phyloP scores from a whole-genome alignment of 2,888 invertebrate species.

The Hirtodrosophila cameraria region DNA sequence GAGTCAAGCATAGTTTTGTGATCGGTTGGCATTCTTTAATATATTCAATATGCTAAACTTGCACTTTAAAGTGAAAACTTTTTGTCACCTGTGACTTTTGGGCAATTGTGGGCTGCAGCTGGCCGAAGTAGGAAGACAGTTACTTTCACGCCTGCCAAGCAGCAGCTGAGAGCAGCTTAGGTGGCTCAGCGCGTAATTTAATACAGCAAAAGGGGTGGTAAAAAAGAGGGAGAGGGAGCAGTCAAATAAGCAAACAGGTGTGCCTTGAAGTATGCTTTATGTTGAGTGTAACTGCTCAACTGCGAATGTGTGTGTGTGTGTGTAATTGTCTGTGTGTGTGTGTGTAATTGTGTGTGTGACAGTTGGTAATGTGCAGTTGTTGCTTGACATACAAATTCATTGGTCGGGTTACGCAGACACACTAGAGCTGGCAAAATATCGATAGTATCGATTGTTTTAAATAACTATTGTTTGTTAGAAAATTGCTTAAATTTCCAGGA shows the following conservation, averaged over 20 bases:
- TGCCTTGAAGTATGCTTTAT: slow-evolving; percentile 62
- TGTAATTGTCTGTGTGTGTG: slow-evolving; percentile 1
- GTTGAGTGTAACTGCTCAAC: slow-evolving; percentile 40
- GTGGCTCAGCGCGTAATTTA: slow-evolving; percentile 71
- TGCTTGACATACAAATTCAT: slow-evolving; percentile 63
- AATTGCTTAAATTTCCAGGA: no score
- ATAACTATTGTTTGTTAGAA: no score
- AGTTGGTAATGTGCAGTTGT: slow-evolving; percentile 56
- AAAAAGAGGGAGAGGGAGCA: not conserved
- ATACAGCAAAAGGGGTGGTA: slow-evolving; percentile 41
- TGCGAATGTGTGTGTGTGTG: slow-evolving; percentile 1
- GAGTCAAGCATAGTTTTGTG: slow-evolving; percentile 3
- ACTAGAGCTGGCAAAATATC: no score
- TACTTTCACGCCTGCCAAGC: slow-evolving; percentile 18
- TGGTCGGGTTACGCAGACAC: slow-evolving; percentile 45
- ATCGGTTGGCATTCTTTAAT: slow-evolving; percentile 39
- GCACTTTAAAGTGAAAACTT: slow-evolving; percentile 10
- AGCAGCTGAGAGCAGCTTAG: slow-evolving; percentile 61
- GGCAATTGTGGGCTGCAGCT: slow-evolving; percentile 1
- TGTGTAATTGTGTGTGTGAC: slow-evolving; percentile 47
- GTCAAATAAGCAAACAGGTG: slow-evolving; percentile 62
- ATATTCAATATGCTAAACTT: slow-evolving; percentile 30
- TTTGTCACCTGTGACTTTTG: not conserved
- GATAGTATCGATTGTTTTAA: no score
- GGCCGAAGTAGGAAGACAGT: slow-evolving; percentile 2